A percentile compares a stretch with the other conserved stretches of the same genome.
Evolutionary conservation across 2,888 invertebrate species (phyloP).

Genomic region (Acronicta aceris): DNA sequence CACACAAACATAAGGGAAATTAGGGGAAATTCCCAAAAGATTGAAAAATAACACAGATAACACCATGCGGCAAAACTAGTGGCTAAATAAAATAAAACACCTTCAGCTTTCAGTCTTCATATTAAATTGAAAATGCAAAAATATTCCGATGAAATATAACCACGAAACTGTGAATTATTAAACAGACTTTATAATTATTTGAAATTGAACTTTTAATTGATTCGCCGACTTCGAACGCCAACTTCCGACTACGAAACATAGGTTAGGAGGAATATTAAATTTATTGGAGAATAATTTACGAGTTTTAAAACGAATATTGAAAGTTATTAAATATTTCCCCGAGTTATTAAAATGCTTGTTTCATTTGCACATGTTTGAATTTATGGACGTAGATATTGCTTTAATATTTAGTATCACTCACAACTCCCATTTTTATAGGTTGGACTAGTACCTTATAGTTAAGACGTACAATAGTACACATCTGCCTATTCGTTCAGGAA

Average conservation of each 20-base stretch:
- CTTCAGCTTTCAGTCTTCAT: neutral
- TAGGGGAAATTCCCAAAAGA: too few relatives aligned
- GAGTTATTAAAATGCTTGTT: slow-evolving; percentile 18
- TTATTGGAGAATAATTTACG: slow-evolving; percentile 52
- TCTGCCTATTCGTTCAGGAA: too few relatives aligned
- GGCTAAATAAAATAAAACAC: neutral
- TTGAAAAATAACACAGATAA: too few relatives aligned
- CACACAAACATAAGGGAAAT: too few relatives aligned
- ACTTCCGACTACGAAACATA: slow-evolving; percentile 47
- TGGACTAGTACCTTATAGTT: too few relatives aligned
- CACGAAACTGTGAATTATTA: slow-evolving; percentile 30
- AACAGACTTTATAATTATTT: slow-evolving; percentile 45
- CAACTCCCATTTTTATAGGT: too few relatives aligned
- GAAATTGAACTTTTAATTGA: slow-evolving; percentile 61
- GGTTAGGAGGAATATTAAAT: slow-evolving; percentile 56
- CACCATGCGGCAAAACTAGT: neutral
- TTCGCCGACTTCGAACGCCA: slow-evolving; percentile 46
- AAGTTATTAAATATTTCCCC: slow-evolving; percentile 35
- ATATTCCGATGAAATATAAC: slow-evolving; percentile 7
- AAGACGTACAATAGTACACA: too few relatives aligned
- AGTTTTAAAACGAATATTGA: slow-evolving; percentile 37
- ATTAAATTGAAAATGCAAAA: neutral
- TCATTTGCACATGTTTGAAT: slow-evolving; percentile 14
- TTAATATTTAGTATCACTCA: too few relatives aligned
- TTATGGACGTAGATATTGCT: slow-evolving; percentile 1